Evolutionary conservation across 2,113 vertebrate genomes (phyloP), one percentile per base, ranked within the genome.

Genomic region (Harpagus bidentatus): DNA sequence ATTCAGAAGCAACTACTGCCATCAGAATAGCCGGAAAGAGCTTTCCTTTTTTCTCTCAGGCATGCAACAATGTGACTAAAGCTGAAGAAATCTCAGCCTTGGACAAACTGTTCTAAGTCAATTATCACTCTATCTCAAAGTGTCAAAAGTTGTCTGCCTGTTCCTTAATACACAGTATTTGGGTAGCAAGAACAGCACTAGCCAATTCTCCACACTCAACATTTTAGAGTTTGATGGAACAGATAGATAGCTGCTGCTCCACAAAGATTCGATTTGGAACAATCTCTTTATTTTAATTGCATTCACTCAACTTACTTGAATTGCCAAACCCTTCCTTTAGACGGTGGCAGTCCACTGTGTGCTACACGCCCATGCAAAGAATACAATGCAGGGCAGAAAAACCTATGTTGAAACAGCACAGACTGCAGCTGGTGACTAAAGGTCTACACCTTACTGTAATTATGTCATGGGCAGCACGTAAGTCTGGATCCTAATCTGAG

Each of bases 151-250:
- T 55, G 43, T 21, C 86, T 81, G 72, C 21, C 52, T 55, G 12
- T 36, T 84, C 59, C 42, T 84, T 55, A 61, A 61, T 16, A 61
- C 19, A 58, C 11, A 84, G 22, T 25, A 47, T 47, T 40, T 59
- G 55, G 23, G 29, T 40, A 87, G 55, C 52, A 82, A 84, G 29
- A 86, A 94, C 16, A 86, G 42, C 38, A 59, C 17, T 8, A 63
- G 29, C 19, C 47, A 73, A 73, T 36, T 32, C n/a, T 43, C 18
- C 26, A 36, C 0, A 0, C 26, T 79, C 32, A 50, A 1, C 0
- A 1, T 31, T 67, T 47, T 28, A 43, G 28, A 40, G 26, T 47
- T 53, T n/a, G 42, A 71, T 50, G 32, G 34, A 86, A 32, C 6
- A 89, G 21, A n/a, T 7, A 89, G 21, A 48, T 18, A 84, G 55